These are phyloP conservation scores for Tricholauxania praeusta DNA, from an alignment of 2,888 invertebrate species.

Conservation along the genomic window DNA sequence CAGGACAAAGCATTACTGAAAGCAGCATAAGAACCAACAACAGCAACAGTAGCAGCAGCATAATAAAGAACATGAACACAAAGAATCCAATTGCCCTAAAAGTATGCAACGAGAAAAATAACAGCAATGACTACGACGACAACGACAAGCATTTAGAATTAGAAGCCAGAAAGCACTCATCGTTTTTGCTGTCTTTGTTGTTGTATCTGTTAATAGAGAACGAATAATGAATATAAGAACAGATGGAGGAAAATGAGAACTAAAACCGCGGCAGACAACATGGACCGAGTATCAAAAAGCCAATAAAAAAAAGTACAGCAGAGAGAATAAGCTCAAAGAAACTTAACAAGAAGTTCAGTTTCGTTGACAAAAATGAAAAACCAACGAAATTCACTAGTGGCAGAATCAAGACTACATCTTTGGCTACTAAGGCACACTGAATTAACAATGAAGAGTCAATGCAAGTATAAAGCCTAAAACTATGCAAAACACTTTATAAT, in stretches of 20 bases:
- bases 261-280: conserved; percentile 1
- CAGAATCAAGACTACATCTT: too few relatives aligned
- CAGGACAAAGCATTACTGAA: conserved; percentile 19
- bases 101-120: neutral
- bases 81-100: conserved; percentile 17
- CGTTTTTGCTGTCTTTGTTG: conserved; percentile 18
- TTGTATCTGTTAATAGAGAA: conserved; percentile 41
- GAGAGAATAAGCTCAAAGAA: too few relatives aligned
- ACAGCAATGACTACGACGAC: too few relatives aligned
- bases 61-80: neutral
- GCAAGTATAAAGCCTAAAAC: too few relatives aligned
- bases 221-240: conserved; percentile 58
- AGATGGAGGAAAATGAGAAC: conserved; percentile 12
- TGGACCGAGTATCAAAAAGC: neutral
- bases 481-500: too few relatives aligned
- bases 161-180: conserved; percentile 15
- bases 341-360: too few relatives aligned
- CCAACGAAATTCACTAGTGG: neutral
- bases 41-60: conserved; percentile 23
- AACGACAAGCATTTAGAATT: conserved; percentile 2
- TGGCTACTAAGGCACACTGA: too few relatives aligned
- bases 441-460: too few relatives aligned
- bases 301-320: neutral
- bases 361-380: too few relatives aligned
- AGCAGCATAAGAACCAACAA: conserved; percentile 18